Conservation (phyloP, 2,113 vertebrate species). For the Lepus timidus region DNA sequence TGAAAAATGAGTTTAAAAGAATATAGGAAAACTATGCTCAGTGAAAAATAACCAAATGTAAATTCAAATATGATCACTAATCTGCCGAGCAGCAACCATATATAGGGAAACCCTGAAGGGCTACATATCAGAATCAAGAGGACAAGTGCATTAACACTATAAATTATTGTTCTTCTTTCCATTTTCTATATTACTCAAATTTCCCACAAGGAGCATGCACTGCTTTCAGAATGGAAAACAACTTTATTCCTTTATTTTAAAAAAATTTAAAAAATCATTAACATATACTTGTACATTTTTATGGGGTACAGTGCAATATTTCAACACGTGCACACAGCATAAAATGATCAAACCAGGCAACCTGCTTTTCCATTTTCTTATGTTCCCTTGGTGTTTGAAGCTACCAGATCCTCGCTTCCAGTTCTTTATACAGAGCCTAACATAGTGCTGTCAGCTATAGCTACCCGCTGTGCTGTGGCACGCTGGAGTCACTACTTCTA, state of each 20-base stretch:
- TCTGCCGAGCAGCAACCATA: not conserved
- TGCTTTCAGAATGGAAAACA: slow-evolving; percentile 54
- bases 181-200: slow-evolving; percentile 15
- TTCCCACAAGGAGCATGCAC: not conserved
- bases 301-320: no score
- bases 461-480: no score
- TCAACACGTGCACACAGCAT: no score
- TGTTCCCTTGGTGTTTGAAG: no score
- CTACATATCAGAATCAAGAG: not conserved
- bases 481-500: no score
- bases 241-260: not conserved
- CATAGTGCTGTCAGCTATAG: no score
- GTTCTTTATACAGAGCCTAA: no score
- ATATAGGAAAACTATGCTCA: not conserved
- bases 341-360: no score
- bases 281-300: no score
- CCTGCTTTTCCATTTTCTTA: no score
- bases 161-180: not conserved
- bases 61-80: not conserved
- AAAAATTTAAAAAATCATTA: no score
- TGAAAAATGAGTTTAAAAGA: not conserved
- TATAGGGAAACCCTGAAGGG: not conserved
- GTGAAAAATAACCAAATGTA: not conserved
- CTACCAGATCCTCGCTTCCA: no score
- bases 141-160: not conserved